Evolutionary conservation across 2,113 vertebrate species (phyloP), one percentile per base, ranked within the genome.

Genomic region (Trogon melanurus): DNA sequence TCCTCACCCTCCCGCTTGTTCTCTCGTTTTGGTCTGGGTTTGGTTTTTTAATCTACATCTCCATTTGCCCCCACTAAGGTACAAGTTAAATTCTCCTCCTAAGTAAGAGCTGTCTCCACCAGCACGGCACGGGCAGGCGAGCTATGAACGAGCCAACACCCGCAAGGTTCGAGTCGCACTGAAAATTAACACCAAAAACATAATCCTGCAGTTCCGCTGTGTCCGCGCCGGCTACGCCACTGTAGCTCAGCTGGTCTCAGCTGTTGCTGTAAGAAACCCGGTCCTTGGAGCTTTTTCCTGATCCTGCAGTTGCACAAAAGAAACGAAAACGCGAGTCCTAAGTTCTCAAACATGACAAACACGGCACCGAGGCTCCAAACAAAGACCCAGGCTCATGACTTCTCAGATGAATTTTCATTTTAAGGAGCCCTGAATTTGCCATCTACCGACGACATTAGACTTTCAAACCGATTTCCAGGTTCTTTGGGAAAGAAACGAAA

Each of bases 51-150:
- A 19, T 14, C 19, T 6, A 36, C 32, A 18, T 12, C 50, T 57
- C 82, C 22, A 16, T n/a, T 38, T 48, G 32, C 44, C 71, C 62
- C 34, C 54, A 47, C 22, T 20, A 15, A 15, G 11, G 45, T 14
- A 10, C 22, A 38, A 50, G 50, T 30, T 17, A 23, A 53, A 26
- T 16, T 27, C 10, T 38, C 34, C 5, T 4, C 9, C 30, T 21
- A 50, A 65, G 17, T 13, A n/a, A 73, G 30, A 6, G 41, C 4
- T 22, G 12, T 14, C 10, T 36, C 13, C 8, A 1, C 8, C 2
- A 0, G 8, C 5, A 14, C 30, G 15, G 78, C 21, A 22, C 1
- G 8, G 1, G 6, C 32, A 34, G 30, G n/a, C 20, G 25, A 13
- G 12, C 61, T 16, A 16, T 11, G 19, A 30, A 22, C 4, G 13